phyloP scores from a whole-genome alignment of 2,888 invertebrate species.

The Lypha dubia region DNA sequence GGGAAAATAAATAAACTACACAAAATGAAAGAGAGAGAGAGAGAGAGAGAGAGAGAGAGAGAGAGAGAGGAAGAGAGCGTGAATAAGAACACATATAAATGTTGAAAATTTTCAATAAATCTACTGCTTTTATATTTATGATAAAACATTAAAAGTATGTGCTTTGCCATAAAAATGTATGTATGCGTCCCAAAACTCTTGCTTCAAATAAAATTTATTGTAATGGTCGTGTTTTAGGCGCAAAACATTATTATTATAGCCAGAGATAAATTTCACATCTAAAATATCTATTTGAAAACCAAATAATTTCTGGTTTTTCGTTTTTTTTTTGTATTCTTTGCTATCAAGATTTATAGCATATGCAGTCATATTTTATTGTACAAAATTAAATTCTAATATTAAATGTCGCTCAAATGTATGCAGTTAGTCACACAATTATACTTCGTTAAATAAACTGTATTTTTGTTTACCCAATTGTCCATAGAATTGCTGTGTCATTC shows the following conservation, averaged over 20 bases:
- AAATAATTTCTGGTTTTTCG: slow-evolving; percentile 18
- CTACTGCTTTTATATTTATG: slow-evolving; percentile 23
- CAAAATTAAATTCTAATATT: slow-evolving; percentile 50
- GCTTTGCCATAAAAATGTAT: slow-evolving; percentile 26
- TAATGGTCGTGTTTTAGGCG: slow-evolving; percentile 45
- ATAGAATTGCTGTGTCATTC: slow-evolving; percentile 17
- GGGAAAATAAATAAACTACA: background rate
- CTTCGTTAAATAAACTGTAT: too few relatives aligned
- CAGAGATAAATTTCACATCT: slow-evolving; percentile 44
- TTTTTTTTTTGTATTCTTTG: background rate
- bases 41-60: too few relatives aligned
- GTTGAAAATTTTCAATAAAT: slow-evolving; percentile 15
- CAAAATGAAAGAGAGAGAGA: too few relatives aligned
- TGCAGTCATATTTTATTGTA: slow-evolving; percentile 42
- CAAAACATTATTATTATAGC: slow-evolving; percentile 32
- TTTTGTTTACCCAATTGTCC: slow-evolving; percentile 24
- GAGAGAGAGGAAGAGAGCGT: too few relatives aligned
- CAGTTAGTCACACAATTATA: background rate
- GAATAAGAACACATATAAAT: background rate
- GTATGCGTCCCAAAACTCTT: background rate
- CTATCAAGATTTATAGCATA: slow-evolving; percentile 57
- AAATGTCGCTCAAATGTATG: slow-evolving; percentile 14
- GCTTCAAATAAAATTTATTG: slow-evolving; percentile 46
- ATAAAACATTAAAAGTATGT: slow-evolving; percentile 43
- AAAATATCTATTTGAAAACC: slow-evolving; percentile 42